Evolutionary conservation across 2,888 invertebrate species (phyloP), one percentile per base, ranked within the genome.

Genomic region (Bombyx huttoni): DNA sequence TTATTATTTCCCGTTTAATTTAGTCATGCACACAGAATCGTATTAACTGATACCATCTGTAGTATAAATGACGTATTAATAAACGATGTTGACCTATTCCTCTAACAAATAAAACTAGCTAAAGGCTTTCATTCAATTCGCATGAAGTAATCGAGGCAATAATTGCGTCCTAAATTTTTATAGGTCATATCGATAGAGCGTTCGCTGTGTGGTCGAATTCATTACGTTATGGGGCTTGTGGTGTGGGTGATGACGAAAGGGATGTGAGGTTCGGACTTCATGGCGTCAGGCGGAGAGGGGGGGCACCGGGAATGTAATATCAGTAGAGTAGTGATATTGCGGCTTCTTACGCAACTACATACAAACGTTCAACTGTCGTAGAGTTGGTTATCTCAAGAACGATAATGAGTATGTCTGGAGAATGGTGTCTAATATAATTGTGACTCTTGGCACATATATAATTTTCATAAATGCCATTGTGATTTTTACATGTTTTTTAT

Each of bases 301-400:
- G 62, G 63, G 64, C 61, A 68, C 71, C 68, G 72, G 74, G 80
- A 81, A 78, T 81, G 81, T 83, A 84, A 82, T 85, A 82, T 81
- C 79, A 78, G 76, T 71, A 72, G 78, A 80, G 78, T 80, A 77
- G 81, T 80, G 79, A 81, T 83, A 82, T 84, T 83, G 82, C 81
- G 81, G 81, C 77, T 78, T 78, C 81, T 75, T 78, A 78, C 73
- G 73, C 74, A 73, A 70, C 24, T 24, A 24, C 24, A 24, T 24
- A 24, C 24, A 24, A 24, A 24, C 24, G 73, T 73, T 73, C 67
- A 70, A 67, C 59, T 65, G 52, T 67, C 67, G 64, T 72, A 60
- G 68, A 73, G 68, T 69, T 67, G 72, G 63, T 63, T 59, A 59
- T 12, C 9, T 40, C 12, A 40, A 10, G 5, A 24, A 24, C 5